Evolutionary conservation across 2,888 invertebrate species (phyloP).

Genomic region (Saturnia japonica): DNA sequence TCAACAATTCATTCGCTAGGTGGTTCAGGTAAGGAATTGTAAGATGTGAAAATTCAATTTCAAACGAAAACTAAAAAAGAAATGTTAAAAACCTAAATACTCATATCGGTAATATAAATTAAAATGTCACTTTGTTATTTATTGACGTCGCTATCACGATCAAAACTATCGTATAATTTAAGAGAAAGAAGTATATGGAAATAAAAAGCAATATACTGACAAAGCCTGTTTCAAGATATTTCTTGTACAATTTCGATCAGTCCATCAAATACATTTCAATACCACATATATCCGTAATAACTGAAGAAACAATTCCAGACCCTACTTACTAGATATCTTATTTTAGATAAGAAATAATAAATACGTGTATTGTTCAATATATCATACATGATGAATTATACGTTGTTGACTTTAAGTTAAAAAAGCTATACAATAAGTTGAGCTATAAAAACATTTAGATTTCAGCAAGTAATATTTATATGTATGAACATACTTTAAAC

Average conservation of each 20-base stretch:
- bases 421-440: too few species aligned
- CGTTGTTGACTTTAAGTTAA: too few species aligned
- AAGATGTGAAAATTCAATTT: neutral
- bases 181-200: neutral
- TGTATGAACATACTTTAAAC: too few species aligned
- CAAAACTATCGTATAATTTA: neutral
- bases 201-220: neutral
- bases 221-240: neutral
- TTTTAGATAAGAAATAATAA: neutral
- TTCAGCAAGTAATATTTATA: neutral
- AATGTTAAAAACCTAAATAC: neutral
- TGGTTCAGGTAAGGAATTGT: neutral
- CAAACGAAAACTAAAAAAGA: neutral
- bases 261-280: neutral
- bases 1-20: neutral
- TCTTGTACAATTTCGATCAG: neutral
- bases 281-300: too few species aligned
- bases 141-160: neutral
- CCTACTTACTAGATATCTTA: neutral
- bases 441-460: too few species aligned
- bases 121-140: neutral
- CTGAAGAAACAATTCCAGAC: neutral
- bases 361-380: too few species aligned
- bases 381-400: too few species aligned
- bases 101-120: neutral